These are phyloP conservation scores for Elmis aenea DNA, from an alignment of 2,888 invertebrate genomes.

Conservation along the genomic window DNA sequence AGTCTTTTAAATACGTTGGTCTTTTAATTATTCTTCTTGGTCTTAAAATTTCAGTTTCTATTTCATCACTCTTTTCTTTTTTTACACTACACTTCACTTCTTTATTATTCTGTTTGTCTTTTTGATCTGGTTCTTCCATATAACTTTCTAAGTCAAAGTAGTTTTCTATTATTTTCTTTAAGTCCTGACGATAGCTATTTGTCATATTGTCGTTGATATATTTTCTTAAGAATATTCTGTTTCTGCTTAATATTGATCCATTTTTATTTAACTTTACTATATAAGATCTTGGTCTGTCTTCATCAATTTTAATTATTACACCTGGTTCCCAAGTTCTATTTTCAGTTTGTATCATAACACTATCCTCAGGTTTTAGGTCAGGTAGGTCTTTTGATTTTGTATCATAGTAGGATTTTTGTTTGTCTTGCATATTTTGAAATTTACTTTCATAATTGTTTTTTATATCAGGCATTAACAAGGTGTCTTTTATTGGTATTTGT, in stretches of 20 bases:
- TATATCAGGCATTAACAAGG: conserved; percentile 1
- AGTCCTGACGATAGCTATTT: no score
- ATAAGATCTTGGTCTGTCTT: conserved; percentile 6
- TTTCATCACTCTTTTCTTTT: no score
- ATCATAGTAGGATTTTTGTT: conserved; percentile 6
- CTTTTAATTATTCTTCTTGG: no score
- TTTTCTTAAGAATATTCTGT: conserved; percentile 7
- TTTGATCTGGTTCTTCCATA: no score
- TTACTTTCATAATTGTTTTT: not conserved
- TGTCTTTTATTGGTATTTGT: conserved; percentile 1
- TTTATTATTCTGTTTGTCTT: no score
- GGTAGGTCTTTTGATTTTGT: conserved; percentile 1
- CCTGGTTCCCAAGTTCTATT: not conserved
- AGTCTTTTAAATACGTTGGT: no score
- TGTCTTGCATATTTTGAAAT: conserved; percentile 1
- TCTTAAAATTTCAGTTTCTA: no score
- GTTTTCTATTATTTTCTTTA: no score
- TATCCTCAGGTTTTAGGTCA: conserved; percentile 1
- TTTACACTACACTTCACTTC: no score
- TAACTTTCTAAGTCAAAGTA: no score
- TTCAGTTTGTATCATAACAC: conserved; percentile 5
- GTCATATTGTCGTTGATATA: not conserved
- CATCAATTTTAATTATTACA: conserved; percentile 5
- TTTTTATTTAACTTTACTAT: conserved; percentile 2
- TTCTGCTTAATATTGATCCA: conserved; percentile 1